These are phyloP conservation scores for Thalassaphorura encarpata DNA, from an alignment of 1,140 invertebrate genomes.

Conservation along the genomic window DNA sequence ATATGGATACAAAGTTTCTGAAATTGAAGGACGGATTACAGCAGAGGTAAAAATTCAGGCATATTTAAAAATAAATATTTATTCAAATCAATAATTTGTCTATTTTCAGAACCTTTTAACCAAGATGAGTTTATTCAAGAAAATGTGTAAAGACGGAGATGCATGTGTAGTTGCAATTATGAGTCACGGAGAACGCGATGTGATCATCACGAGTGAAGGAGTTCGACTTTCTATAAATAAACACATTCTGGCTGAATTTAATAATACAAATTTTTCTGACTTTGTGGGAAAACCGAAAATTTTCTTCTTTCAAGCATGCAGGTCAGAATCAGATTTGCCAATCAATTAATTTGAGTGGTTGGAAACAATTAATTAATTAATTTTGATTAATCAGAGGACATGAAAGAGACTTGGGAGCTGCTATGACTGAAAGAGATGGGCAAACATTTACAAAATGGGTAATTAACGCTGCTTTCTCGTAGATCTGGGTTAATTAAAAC, in stretches of 20 bases:
- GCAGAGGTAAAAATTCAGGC: no score
- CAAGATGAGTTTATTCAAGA: no score
- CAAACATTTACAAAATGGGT: not conserved
- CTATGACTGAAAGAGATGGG: not conserved
- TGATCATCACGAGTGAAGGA: slow-evolving; percentile 42
- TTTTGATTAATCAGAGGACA: not conserved
- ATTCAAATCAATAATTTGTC: no score
- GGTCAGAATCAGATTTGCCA: slow-evolving; percentile 37
- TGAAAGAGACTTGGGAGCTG: not conserved
- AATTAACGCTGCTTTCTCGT: no score
- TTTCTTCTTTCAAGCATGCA: slow-evolving; percentile 66
- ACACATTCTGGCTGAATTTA: slow-evolving; percentile 49
- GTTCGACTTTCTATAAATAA: slow-evolving; percentile 38
- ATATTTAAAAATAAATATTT: no score
- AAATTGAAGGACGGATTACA: no score
- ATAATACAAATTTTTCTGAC: slow-evolving; percentile 46
- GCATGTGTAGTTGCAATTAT: slow-evolving; percentile 47
- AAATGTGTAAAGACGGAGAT: slow-evolving; percentile 35
- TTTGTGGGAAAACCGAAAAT: slow-evolving; percentile 61
- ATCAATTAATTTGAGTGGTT: not conserved
- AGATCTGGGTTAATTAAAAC: not conserved
- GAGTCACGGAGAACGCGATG: slow-evolving; percentile 43
- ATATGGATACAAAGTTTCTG: not conserved
- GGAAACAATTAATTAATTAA: not conserved
- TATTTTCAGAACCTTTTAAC: no score